These are phyloP conservation scores for Drosophila suboccidentalis DNA, from an alignment of 2,888 invertebrate species.

Conservation along the genomic window DNA sequence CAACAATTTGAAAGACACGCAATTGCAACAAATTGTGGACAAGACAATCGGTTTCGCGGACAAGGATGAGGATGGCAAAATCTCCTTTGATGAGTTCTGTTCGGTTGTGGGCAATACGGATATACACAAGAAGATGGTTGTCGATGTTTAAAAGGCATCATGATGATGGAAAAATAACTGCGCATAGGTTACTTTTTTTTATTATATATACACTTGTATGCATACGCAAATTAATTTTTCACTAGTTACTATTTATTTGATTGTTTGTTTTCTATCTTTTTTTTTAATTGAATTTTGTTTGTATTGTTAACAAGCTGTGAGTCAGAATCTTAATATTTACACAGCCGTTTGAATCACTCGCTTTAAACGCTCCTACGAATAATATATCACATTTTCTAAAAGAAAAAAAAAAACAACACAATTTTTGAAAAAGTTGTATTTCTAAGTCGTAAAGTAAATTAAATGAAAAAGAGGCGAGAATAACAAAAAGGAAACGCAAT, in stretches of 20 bases:
- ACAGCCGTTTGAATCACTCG: constrained; percentile 48
- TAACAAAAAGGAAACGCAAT: constrained; percentile 9
- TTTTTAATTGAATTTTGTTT: constrained; percentile 23
- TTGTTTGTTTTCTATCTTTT: constrained; percentile 21
- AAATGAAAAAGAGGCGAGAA: background rate
- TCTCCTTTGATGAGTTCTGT: constrained; percentile 99
- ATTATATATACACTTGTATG: constrained; percentile 22
- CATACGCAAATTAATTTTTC: constrained; percentile 51
- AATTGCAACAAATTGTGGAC: constrained; percentile 99
- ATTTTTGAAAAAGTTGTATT: constrained; percentile 62
- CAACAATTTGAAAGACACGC: constrained; percentile 99
- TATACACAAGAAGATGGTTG: constrained; percentile 99
- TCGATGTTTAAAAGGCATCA: constrained; percentile 91
- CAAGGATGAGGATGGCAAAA: constrained; percentile 99
- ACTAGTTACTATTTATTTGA: constrained; percentile 64
- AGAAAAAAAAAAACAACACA: constrained; percentile 38
- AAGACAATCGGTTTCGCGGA: constrained; percentile 99
- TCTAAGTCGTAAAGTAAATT: constrained; percentile 55
- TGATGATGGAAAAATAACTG: constrained; percentile 1
- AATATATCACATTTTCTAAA: constrained; percentile 58
- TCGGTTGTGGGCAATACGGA: constrained; percentile 99
- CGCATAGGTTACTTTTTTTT: constrained; percentile 57
- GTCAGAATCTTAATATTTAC: constrained; percentile 38
- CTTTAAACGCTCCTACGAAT: constrained; percentile 50
- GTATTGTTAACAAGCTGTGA: constrained; percentile 42